Percentiles rank a stretch among this genome's conserved stretches.
These are phyloP conservation scores for Blera fallax DNA, from an alignment of 2,888 invertebrate species.

Conservation along the genomic window DNA sequence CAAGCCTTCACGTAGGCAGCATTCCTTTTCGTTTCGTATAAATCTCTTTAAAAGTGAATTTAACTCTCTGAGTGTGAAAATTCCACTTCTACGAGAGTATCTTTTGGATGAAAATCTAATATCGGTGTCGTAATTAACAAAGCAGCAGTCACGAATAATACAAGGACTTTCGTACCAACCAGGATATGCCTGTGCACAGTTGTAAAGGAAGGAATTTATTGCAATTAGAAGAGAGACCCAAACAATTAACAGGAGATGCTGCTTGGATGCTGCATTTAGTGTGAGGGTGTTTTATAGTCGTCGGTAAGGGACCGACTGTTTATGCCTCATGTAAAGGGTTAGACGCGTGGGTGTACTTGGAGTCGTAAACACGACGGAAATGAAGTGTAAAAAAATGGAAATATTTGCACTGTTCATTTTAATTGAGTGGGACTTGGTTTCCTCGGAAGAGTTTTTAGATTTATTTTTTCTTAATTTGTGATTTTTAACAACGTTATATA, in stretches of 20 bases:
- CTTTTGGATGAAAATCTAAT: slow-evolving; percentile 58
- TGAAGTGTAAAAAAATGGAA: slow-evolving; percentile 1
- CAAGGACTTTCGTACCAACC: neutral
- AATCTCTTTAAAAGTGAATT: slow-evolving; percentile 54
- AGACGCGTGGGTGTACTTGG: neutral
- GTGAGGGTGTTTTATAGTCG: slow-evolving; percentile 20
- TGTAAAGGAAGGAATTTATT: slow-evolving; percentile 54
- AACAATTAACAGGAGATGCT: slow-evolving; percentile 51
- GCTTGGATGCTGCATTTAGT: slow-evolving; percentile 34
- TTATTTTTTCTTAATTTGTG: neutral
- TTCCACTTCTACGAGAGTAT: slow-evolving; percentile 25
- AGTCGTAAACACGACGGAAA: slow-evolving; percentile 23
- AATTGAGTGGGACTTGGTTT: slow-evolving; percentile 32
- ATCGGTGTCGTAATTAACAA: slow-evolving; percentile 61
- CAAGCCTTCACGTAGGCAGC: neutral
- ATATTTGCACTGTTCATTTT: slow-evolving; percentile 31
- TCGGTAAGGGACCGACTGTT: neutral
- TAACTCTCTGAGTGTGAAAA: slow-evolving; percentile 27
- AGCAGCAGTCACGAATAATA: slow-evolving; percentile 56
- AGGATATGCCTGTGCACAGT: neutral
- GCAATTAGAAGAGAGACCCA: slow-evolving; percentile 46
- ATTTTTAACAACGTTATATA: neutral
- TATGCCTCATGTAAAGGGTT: neutral
- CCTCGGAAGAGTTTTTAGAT: neutral
- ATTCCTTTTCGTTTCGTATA: slow-evolving; percentile 44